phyloP scores from a whole-genome alignment of 2,113 vertebrate species.

The Upupa epops region DNA sequence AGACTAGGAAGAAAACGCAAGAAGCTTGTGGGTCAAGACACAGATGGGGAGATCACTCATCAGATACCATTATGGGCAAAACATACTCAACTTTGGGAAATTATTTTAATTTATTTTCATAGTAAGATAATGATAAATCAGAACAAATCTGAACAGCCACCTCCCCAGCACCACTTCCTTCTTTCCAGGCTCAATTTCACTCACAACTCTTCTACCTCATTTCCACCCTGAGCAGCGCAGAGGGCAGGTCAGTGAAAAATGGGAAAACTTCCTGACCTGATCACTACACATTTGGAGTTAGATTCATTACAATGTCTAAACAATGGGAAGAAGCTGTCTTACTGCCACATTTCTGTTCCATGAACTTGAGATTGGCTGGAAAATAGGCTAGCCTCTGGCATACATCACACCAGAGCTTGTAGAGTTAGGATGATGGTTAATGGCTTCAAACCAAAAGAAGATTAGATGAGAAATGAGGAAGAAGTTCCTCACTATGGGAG shows the following conservation, averaged over 20 bases:
- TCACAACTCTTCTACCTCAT: neutral
- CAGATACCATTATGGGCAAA: neutral
- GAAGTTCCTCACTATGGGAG: too few species aligned
- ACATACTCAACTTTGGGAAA: neutral
- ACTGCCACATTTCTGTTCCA: too few species aligned
- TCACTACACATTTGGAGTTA: too few species aligned
- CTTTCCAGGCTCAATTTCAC: neutral
- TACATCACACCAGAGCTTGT: too few species aligned
- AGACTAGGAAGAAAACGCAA: neutral
- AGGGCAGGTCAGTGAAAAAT: neutral
- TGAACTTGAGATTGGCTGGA: too few species aligned
- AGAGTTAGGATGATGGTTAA: too few species aligned
- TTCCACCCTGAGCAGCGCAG: neutral
- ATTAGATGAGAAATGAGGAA: too few species aligned
- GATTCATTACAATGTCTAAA: too few species aligned
- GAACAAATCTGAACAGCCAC: neutral
- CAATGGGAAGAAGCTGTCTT: too few species aligned
- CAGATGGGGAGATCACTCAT: neutral
- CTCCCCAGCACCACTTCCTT: neutral
- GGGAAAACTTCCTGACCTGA: too few species aligned
- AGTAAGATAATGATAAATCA: neutral
- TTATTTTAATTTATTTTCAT: neutral
- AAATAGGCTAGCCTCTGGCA: too few species aligned
- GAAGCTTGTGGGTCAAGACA: fast-evolving
- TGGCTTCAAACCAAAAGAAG: too few species aligned